phyloP scores from a whole-genome alignment of 2,113 vertebrate genomes.

The Pteropus alecto region DNA sequence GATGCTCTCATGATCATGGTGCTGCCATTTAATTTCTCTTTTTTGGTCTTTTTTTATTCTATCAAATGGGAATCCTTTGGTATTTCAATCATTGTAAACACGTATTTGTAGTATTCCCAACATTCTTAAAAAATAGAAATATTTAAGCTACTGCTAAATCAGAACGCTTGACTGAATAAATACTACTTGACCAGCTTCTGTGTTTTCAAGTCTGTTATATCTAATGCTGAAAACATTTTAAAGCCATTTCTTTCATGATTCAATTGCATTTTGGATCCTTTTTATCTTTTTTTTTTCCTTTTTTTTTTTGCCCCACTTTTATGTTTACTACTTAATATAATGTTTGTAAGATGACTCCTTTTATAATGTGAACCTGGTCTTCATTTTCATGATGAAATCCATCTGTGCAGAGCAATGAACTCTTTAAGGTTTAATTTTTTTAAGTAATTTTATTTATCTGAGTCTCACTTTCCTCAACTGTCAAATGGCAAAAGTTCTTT shows the following conservation, averaged over 20 bases:
- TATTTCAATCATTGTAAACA: neutral
- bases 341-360: neutral
- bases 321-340: neutral
- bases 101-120: neutral
- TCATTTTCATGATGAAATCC: neutral
- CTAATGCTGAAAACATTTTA: slow-evolving; percentile 41
- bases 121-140: neutral
- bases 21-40: neutral
- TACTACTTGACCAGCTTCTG: neutral
- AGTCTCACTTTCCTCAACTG: neutral
- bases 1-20: no score
- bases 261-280: neutral
- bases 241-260: slow-evolving; percentile 26
- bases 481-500: neutral
- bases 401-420: neutral
- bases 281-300: neutral
- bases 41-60: neutral
- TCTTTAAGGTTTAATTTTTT: neutral
- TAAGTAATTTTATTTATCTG: neutral
- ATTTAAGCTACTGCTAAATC: neutral
- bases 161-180: neutral
- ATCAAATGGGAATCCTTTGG: neutral
- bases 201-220: neutral
- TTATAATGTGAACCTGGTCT: neutral
- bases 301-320: neutral